These are phyloP conservation scores for Orbicella faveolata DNA, from an alignment of 64 coral and sea anemone species.

Conservation along the genomic window DNA sequence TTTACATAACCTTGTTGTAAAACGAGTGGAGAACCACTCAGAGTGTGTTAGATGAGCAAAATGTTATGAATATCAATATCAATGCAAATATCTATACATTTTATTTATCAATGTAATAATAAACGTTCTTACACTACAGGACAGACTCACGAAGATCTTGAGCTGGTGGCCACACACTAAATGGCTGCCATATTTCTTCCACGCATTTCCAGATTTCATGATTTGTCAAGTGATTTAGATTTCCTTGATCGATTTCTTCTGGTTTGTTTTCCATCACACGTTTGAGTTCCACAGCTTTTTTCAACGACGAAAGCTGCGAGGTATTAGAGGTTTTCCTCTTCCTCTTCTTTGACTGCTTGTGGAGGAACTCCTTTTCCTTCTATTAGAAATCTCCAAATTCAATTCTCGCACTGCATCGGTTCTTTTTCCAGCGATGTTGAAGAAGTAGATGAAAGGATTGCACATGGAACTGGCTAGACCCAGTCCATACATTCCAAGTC, in stretches of 20 bases:
- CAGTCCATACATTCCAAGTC: constrained; percentile 48
- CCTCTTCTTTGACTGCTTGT: neutral
- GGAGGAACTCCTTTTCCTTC: neutral
- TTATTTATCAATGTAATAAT: too few species aligned
- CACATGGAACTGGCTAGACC: constrained; percentile 61
- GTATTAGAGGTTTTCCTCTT: neutral
- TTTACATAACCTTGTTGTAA: too few species aligned
- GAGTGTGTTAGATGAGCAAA: too few species aligned
- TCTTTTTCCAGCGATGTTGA: constrained; percentile 45
- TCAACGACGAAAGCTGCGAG: neutral
- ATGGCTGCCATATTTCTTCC: neutral
- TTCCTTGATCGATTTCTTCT: neutral
- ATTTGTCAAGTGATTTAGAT: neutral
- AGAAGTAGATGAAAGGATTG: constrained; percentile 87
- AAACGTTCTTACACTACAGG: neutral
- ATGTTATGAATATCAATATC: too few species aligned
- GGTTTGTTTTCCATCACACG: neutral
- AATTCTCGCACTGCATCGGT: constrained; percentile 45
- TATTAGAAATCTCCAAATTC: constrained; percentile 15
- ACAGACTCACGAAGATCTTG: neutral
- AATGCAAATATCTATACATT: too few species aligned
- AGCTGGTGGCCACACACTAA: neutral
- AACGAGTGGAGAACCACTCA: too few species aligned
- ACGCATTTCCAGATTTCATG: neutral
- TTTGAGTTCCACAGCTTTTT: neutral